Evolutionary conservation across 1,140 invertebrate genomes (phyloP).

Genomic region (Trachymyrmex septentrionalis): DNA sequence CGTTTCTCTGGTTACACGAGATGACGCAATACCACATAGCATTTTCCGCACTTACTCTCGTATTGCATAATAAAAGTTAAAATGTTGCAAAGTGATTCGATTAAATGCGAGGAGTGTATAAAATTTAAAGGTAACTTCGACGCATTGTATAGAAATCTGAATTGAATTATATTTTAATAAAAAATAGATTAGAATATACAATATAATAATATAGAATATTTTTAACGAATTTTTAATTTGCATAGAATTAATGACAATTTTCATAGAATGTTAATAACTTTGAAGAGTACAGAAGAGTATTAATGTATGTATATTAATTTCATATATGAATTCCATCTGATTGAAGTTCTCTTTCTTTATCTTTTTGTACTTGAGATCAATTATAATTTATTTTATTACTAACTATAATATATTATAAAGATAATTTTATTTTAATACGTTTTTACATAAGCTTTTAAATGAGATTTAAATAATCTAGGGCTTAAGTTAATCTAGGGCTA

Average conservation of each 20-base stretch:
- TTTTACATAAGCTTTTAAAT: background rate
- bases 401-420: background rate
- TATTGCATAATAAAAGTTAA: constrained; percentile 13
- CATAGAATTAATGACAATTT: constrained; percentile 5
- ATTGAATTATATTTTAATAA: background rate
- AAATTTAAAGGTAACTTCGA: background rate
- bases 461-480: background rate
- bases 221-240: background rate
- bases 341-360: background rate
- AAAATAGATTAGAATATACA: background rate
- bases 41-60: constrained; percentile 26
- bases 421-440: background rate
- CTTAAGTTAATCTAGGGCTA: background rate
- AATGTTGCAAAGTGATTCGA: background rate
- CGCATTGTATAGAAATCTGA: background rate
- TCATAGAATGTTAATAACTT: background rate
- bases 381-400: background rate
- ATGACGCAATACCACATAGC: constrained; percentile 45
- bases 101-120: background rate
- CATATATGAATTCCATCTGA: background rate
- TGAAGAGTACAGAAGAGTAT: background rate
- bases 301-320: background rate
- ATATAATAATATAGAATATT: background rate
- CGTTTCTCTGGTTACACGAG: constrained; percentile 52
- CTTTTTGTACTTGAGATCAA: background rate